These are phyloP conservation scores for Trachelus iudaicus DNA, from an alignment of 2,888 invertebrate genomes.

Conservation along the genomic window DNA sequence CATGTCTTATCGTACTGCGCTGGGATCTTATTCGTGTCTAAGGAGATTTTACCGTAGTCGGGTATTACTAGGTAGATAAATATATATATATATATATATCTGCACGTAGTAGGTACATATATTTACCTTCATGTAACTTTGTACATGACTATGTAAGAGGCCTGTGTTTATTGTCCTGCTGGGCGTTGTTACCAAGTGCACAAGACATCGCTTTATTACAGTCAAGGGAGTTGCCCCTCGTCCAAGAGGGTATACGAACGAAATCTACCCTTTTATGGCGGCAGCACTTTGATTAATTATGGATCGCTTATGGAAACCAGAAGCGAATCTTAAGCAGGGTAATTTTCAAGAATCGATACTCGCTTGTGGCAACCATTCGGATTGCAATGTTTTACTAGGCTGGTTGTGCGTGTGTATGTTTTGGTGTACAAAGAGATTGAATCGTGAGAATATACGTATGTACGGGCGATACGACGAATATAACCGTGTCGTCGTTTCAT, in stretches of 20 bases:
- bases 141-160: constrained; percentile 14
- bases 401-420: background rate
- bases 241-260: constrained; percentile 3
- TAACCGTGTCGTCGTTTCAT: constrained; percentile 6
- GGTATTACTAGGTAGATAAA: background rate
- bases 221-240: constrained; percentile 39
- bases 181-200: constrained; percentile 53
- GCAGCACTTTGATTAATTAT: constrained; percentile 44
- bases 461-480: background rate
- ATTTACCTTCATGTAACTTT: background rate
- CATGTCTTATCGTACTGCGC: background rate
- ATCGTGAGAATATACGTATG: background rate
- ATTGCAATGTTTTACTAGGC: background rate
- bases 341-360: background rate
- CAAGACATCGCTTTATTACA: constrained; percentile 55
- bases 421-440: background rate
- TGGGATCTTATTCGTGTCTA: background rate
- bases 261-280: constrained; percentile 30
- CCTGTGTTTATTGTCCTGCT: constrained; percentile 53
- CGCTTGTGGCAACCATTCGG: background rate
- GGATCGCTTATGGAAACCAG: constrained; percentile 40
- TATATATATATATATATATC: background rate
- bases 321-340: constrained; percentile 6
- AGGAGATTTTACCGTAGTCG: background rate
- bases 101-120: background rate